These are phyloP conservation scores for Eulimnadia texana DNA, from an alignment of 1,140 invertebrate genomes.

Conservation along the genomic window DNA sequence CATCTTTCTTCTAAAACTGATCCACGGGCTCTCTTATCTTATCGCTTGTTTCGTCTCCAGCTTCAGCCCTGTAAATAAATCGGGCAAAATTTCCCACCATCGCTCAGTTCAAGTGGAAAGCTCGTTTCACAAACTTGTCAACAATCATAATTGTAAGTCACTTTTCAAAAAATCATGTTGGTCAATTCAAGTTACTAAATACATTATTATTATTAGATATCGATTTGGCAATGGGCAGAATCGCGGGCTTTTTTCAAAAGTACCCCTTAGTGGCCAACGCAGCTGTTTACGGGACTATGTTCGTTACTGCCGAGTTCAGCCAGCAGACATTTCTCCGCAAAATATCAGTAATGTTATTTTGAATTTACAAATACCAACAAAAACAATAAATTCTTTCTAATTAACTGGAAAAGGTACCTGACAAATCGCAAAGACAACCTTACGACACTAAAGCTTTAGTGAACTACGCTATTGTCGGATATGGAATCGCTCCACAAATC, in stretches of 20 bases:
- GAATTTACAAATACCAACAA: neutral
- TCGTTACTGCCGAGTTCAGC: slow-evolving; percentile 56
- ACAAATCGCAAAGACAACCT: slow-evolving; percentile 26
- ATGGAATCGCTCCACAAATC: slow-evolving; percentile 36
- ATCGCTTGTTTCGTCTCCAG: no score
- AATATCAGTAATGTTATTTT: slow-evolving; percentile 34
- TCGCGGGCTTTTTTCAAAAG: slow-evolving; percentile 26
- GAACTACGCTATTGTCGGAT: slow-evolving; percentile 35
- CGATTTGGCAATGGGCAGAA: neutral
- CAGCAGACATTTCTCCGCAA: slow-evolving; percentile 55
- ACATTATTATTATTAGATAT: no score
- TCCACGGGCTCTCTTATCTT: no score
- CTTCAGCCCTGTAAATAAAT: no score
- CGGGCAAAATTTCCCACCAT: no score
- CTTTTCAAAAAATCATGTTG: no score
- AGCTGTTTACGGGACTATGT: slow-evolving; percentile 57
- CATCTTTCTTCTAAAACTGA: no score
- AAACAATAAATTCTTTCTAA: no score
- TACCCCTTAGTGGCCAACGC: slow-evolving; percentile 53
- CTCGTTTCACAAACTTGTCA: no score
- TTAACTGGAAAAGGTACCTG: neutral
- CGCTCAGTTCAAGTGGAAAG: no score
- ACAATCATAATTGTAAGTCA: no score
- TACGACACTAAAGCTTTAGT: slow-evolving; percentile 35
- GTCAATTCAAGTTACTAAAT: no score